A percentile compares a stretch with the other conserved stretches of the same genome.
phyloP scores from a whole-genome alignment of 2,113 vertebrate species.

The Hylia prasina region DNA sequence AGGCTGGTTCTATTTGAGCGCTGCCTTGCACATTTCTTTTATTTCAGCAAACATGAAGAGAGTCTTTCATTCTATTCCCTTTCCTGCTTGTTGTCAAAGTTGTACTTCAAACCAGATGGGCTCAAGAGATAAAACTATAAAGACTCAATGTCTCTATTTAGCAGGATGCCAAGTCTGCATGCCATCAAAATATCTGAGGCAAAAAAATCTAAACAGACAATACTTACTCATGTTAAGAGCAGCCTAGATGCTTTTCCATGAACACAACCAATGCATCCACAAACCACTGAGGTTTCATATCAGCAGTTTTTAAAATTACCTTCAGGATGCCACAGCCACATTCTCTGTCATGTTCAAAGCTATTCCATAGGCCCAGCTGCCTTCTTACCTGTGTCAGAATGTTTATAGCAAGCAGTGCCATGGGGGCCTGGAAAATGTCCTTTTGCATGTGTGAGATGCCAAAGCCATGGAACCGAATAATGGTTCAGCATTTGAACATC shows the following conservation, averaged over 20 bases:
- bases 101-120: conserved; percentile 77
- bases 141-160: conserved; percentile 62
- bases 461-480: not conserved
- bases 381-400: not conserved
- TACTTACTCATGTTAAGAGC: not conserved
- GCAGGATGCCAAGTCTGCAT: conserved; percentile 63
- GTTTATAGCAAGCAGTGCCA: not conserved
- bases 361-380: not conserved
- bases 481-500: not conserved
- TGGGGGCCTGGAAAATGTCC: not conserved
- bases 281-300: not conserved
- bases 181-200: conserved; percentile 33
- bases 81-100: conserved; percentile 76
- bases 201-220: not conserved
- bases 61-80: conserved; percentile 75
- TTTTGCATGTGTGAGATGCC: not conserved
- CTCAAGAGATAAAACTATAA: conserved; percentile 70
- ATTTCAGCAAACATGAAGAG: conserved; percentile 52
- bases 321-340: not conserved
- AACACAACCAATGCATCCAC: not conserved
- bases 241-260: not conserved
- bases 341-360: conserved; percentile 4
- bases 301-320: conserved; percentile 2
- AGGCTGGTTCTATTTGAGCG: conserved; percentile 44
- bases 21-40: conserved; percentile 67